A percentile compares a stretch with the other conserved stretches of the same genome.
Evolutionary conservation across 2,888 invertebrate species (phyloP).

Genomic region (Philaethria dido): DNA sequence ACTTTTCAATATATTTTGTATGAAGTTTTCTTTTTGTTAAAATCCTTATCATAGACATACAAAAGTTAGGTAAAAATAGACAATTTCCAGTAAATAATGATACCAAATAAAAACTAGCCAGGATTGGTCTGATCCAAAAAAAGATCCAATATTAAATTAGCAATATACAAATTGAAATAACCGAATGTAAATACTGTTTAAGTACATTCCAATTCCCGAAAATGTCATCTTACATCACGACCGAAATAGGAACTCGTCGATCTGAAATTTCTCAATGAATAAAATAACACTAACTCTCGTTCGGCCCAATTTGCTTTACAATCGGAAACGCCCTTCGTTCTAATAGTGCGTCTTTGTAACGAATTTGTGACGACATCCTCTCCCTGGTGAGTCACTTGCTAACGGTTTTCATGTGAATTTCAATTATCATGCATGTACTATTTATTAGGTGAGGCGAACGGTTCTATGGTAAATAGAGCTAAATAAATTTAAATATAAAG

Average conservation of each 20-base stretch:
- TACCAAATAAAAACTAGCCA: too few relatives aligned
- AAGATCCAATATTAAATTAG: neutral
- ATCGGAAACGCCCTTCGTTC: slow-evolving; percentile 37
- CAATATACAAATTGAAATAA: slow-evolving; percentile 9
- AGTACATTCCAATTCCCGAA: slow-evolving; percentile 21
- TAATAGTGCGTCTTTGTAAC: slow-evolving; percentile 38
- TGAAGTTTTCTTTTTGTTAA: too few relatives aligned
- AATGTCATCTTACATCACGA: slow-evolving; percentile 27
- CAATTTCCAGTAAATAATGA: too few relatives aligned
- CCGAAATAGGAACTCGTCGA: slow-evolving; percentile 35
- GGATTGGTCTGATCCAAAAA: too few relatives aligned
- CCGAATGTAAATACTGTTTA: slow-evolving; percentile 11
- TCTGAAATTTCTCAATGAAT: slow-evolving; percentile 54
- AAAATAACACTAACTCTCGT: slow-evolving; percentile 61
- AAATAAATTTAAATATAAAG: too few relatives aligned
- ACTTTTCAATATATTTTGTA: too few relatives aligned
- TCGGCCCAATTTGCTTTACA: slow-evolving; percentile 41
- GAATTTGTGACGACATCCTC: slow-evolving; percentile 37
- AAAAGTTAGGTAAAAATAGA: too few relatives aligned
- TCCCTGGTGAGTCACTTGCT: slow-evolving; percentile 23
- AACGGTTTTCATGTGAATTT: slow-evolving; percentile 5
- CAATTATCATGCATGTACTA: slow-evolving; percentile 14
- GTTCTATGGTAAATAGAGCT: too few relatives aligned
- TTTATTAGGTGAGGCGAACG: neutral
- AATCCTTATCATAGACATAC: too few relatives aligned